Evolutionary conservation across 2,888 invertebrate genomes (phyloP).

Genomic region (Leptopterna dolabrata): DNA sequence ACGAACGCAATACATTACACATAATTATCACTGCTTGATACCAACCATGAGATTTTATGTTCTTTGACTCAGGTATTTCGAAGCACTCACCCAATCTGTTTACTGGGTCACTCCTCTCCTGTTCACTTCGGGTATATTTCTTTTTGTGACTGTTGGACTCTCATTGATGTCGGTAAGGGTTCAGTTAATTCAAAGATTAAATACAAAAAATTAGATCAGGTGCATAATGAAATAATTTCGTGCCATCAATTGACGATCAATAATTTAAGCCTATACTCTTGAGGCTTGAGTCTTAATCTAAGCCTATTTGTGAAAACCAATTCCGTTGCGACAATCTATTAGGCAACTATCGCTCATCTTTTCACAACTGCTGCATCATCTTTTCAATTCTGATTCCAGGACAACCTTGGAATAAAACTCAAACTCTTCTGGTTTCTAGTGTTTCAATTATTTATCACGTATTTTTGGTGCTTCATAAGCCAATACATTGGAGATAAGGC

Average conservation of each 20-base stretch:
- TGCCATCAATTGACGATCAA: too few species aligned
- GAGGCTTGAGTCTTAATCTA: too few species aligned
- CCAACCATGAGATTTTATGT: too few species aligned
- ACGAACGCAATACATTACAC: too few species aligned
- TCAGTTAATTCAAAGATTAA: not conserved
- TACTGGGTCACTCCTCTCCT: not conserved
- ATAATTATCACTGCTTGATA: too few species aligned
- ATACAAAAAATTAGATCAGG: too few species aligned
- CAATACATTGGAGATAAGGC: not conserved
- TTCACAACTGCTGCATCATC: too few species aligned
- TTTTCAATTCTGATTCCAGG: not conserved
- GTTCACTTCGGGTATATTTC: not conserved
- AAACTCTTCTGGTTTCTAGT: not conserved
- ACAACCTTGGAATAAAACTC: not conserved
- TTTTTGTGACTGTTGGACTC: not conserved
- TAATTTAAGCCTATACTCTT: too few species aligned
- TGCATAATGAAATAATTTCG: too few species aligned
- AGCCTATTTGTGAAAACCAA: too few species aligned
- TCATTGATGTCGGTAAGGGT: not conserved
- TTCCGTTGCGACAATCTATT: too few species aligned
- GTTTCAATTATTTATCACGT: not conserved
- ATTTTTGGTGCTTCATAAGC: not conserved
- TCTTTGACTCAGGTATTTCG: not conserved
- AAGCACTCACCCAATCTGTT: not conserved
- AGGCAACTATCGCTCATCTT: too few species aligned